Evolutionary conservation across 2,797 vertebrate species (phyloP).

Genomic region (Podargus strigoides): DNA sequence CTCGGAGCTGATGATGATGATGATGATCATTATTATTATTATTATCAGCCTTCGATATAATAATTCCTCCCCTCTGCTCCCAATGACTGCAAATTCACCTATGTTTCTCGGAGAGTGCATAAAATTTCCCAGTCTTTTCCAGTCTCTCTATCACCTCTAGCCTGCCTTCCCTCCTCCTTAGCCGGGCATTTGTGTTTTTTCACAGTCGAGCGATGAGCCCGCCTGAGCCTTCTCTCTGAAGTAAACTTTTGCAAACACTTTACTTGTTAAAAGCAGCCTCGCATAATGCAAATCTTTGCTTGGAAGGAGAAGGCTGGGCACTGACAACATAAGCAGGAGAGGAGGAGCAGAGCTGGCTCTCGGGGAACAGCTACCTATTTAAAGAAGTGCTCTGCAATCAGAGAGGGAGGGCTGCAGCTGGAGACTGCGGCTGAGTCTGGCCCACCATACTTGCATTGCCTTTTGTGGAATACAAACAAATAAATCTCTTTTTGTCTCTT

Average conservation of each 20-base stretch:
- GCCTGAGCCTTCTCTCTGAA: neutral
- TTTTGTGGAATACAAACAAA: neutral
- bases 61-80: fast-evolving
- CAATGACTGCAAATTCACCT: neutral
- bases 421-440: neutral
- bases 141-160: neutral
- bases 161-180: neutral
- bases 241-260: neutral
- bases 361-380: neutral
- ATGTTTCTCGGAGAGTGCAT: neutral
- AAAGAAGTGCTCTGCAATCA: neutral
- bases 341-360: neutral
- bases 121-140: neutral
- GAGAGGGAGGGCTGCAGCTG: neutral
- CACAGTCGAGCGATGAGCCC: fast-evolving
- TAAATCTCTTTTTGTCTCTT: neutral
- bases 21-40: neutral
- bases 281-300: neutral
- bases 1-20: neutral
- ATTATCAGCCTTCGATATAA: neutral
- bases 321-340: neutral
- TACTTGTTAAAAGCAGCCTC: neutral
- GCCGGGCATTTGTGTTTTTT: neutral
- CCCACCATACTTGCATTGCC: neutral
- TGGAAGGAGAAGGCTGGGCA: neutral